Evolutionary conservation across 2,888 invertebrate genomes (phyloP).

Genomic region (Netelia inedita): DNA sequence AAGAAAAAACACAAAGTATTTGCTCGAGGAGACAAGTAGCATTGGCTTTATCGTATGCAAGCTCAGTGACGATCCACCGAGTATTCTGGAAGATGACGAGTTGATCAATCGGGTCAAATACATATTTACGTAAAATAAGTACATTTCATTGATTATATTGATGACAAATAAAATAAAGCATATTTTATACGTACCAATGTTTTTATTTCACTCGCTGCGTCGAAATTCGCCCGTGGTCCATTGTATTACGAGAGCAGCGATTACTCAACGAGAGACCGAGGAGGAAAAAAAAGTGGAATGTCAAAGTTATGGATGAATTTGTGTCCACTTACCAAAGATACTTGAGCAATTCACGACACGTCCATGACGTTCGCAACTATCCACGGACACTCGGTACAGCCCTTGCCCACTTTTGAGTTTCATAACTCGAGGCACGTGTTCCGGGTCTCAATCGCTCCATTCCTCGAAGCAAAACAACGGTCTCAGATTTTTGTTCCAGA

Average conservation of each 20-base stretch:
- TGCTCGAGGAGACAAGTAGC: background rate
- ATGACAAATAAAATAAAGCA: background rate
- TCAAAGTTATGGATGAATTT: background rate
- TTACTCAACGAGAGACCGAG: constrained; percentile 2
- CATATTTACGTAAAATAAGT: background rate
- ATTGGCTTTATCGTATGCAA: background rate
- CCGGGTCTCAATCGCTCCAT: constrained; percentile 42
- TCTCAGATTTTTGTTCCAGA: background rate
- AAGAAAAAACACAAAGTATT: background rate
- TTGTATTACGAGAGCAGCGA: no score
- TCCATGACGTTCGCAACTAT: constrained; percentile 37
- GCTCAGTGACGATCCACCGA: background rate
- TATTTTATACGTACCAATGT: constrained; percentile 2
- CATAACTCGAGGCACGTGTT: constrained; percentile 53
- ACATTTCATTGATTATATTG: background rate
- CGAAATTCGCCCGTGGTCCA: background rate
- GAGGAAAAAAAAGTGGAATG: constrained; percentile 12
- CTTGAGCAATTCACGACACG: constrained; percentile 43
- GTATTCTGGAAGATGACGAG: background rate
- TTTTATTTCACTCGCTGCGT: background rate
- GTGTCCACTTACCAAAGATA: constrained; percentile 6
- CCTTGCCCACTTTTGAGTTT: constrained; percentile 36
- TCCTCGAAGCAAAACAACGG: constrained; percentile 26
- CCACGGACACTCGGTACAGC: constrained; percentile 5
- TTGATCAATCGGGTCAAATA: background rate